Base-by-base conservation (phyloP, 2,797 vertebrate species). In the Ptychobarbus kaznakovi region DNA sequence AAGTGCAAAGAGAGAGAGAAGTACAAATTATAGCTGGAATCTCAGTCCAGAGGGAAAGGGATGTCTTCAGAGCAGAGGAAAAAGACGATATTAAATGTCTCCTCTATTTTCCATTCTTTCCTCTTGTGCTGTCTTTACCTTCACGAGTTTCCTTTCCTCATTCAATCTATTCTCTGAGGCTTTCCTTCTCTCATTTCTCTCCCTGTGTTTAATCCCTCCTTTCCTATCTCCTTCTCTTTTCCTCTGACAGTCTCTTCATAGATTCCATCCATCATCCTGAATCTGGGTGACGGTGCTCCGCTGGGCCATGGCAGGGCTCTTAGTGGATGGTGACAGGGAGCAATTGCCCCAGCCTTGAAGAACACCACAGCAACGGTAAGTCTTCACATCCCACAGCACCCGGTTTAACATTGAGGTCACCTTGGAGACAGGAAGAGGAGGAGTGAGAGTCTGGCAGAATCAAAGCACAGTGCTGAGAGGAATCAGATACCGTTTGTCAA, bases 201-300 rank as follows among this genome's bases (percentile, higher is more conserved):
- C 51, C 51, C 63, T 32, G 28, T 5, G 32, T 40, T 85, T 80
- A 74, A 80, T 80, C 61, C 82, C 20, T 80, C 20, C 68, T 70
- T 87, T 80, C 77, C 68, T 61, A 63, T 77, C 80, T 77, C 66
- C 40, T 81, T 35, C 28, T 16, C 5, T 65, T 79, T 40, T 77
- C 81, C 56, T 38, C 82, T 40, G 38, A 80, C 78, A 80, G 61
- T 58, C 83, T 63, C 78, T 76, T 66, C 51, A 70, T 40, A 75
- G 86, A 46, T 88, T 87, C 84, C 86, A 87, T 90, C 87, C 86
- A 90, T 90, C 87, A 87, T 75, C 46, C 79, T 87, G 87, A 90
- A 88, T 86, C 86, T 69, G 76, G 89, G 63, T 82, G 89, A 89
- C 86, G 65, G 86, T n/a, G 66, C 77, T 82, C 42, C n/a, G 40